Evolutionary conservation across 2,797 vertebrate genomes (phyloP).

Genomic region (Lepus oiostolus): DNA sequence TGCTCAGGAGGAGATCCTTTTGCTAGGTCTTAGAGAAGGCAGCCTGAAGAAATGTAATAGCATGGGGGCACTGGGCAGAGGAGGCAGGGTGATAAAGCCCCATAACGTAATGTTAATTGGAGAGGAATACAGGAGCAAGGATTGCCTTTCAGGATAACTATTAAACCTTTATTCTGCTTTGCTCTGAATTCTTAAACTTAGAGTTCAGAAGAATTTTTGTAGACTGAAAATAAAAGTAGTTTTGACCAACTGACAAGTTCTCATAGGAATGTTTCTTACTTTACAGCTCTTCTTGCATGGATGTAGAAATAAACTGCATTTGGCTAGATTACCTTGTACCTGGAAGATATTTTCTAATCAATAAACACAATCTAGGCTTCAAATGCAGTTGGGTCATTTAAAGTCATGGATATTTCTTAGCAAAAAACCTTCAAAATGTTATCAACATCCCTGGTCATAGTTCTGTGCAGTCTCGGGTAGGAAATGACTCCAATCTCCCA

Average conservation of each 20-base stretch:
- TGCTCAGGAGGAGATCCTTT: neutral
- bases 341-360: constrained; percentile 74
- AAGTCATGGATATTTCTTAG: constrained; percentile 76
- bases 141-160: neutral
- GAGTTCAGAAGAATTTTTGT: neutral
- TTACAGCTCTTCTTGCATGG: neutral
- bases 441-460: constrained; percentile 52
- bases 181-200: neutral
- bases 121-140: neutral
- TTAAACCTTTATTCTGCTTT: neutral
- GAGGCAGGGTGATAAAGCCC: neutral
- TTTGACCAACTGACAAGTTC: constrained; percentile 46
- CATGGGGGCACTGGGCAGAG: neutral
- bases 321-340: constrained; percentile 50
- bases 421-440: constrained; percentile 78
- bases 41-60: neutral
- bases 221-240: neutral
- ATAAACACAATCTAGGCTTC: constrained; percentile 76
- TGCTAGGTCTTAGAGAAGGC: neutral
- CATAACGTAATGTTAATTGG: neutral
- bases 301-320: neutral
- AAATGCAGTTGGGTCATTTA: constrained; percentile 70
- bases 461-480: constrained; percentile 70
- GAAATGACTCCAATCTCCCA: constrained; percentile 78
- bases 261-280: neutral